phyloP scores from a whole-genome alignment of 2,797 vertebrate species.

The Podargus strigoides region DNA sequence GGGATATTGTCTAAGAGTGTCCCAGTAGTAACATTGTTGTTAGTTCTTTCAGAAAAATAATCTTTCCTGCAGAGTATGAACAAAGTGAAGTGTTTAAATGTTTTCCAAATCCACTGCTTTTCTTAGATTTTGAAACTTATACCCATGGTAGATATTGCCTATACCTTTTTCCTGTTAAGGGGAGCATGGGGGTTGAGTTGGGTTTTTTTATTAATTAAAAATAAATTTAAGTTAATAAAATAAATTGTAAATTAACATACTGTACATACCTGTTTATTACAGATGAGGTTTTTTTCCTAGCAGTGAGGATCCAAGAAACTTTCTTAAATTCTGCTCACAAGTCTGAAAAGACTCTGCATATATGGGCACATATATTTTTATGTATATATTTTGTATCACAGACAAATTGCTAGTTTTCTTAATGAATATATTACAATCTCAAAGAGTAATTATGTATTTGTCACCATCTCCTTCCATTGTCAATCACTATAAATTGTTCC shows the following conservation, averaged over 20 bases:
- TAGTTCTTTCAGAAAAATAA: background rate
- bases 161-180: background rate
- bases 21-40: background rate
- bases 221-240: too few species aligned
- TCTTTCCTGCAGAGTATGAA: background rate
- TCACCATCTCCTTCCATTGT: slow-evolving; percentile 34
- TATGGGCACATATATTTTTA: background rate
- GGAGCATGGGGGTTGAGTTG: rapidly evolving
- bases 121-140: background rate
- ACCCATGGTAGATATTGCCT: background rate
- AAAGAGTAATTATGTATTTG: slow-evolving; percentile 31
- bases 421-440: background rate
- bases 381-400: background rate
- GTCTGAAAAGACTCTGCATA: background rate
- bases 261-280: background rate
- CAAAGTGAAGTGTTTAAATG: background rate
- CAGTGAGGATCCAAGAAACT: background rate
- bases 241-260: background rate
- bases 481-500: background rate
- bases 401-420: slow-evolving; percentile 24
- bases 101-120: background rate
- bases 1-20: background rate
- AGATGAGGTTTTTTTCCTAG: background rate
- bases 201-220: too few species aligned
- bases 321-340: background rate